A percentile compares a stretch with the other conserved stretches of the same genome.
Conservation (phyloP, 1,140 invertebrate species). For the Harlomillsia oculata region DNA sequence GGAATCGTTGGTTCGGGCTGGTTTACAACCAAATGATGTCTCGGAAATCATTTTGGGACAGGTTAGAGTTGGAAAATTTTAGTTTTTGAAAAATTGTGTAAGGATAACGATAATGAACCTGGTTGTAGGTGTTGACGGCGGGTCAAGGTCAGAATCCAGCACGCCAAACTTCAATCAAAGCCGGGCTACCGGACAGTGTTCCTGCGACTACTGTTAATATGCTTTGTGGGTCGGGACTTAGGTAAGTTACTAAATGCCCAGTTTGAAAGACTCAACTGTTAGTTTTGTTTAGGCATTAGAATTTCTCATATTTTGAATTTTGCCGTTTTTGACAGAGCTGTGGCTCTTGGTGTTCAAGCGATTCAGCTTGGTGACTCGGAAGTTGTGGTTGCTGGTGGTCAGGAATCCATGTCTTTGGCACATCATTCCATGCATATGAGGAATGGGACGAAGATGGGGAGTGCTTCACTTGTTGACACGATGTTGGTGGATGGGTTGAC, state of each 20-base stretch:
- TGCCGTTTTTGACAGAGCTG: constrained; percentile 46
- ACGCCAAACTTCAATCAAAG: constrained; percentile 64
- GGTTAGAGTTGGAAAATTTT: constrained; percentile 44
- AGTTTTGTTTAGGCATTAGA: not conserved
- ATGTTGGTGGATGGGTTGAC: constrained; percentile 68
- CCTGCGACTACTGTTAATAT: constrained; percentile 71
- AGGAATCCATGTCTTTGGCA: constrained; percentile 75
- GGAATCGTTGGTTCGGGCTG: constrained; percentile 56
- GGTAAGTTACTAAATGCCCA: constrained; percentile 44
- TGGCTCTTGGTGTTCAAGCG: constrained; percentile 57
- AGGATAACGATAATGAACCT: not conserved
- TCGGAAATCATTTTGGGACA: constrained; percentile 80
- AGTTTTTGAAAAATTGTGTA: not conserved
- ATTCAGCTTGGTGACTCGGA: constrained; percentile 59
- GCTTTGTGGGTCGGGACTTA: constrained; percentile 77
- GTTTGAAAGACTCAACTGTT: not conserved
- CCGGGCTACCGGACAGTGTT: constrained; percentile 61
- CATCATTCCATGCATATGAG: constrained; percentile 61
- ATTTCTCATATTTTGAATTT: constrained; percentile 1
- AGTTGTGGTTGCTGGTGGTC: constrained; percentile 69
- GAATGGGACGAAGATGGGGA: constrained; percentile 59
- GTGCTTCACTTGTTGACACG: constrained; percentile 55
- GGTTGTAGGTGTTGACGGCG: constrained; percentile 51
- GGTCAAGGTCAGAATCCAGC: constrained; percentile 78
- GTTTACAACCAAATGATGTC: constrained; percentile 54